Evolutionary conservation across 2,888 invertebrate species (phyloP).

Genomic region (Stenichneumon culpator): DNA sequence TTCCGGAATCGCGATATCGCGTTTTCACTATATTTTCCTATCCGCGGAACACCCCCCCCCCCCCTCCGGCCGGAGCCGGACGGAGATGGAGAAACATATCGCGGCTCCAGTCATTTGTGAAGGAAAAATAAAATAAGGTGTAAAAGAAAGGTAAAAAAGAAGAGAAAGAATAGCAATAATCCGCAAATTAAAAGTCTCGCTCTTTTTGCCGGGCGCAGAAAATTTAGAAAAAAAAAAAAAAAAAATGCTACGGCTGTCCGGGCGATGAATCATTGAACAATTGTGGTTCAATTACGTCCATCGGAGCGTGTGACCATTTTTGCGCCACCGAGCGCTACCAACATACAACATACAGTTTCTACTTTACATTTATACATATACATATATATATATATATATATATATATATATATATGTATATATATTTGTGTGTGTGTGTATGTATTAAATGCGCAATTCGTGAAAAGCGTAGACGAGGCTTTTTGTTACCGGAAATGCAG

Average conservation of each 20-base stretch:
- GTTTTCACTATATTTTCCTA: conserved; percentile 25
- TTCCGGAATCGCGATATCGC: conserved; percentile 34
- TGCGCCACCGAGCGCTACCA: conserved; percentile 35
- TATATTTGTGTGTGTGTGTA: background rate
- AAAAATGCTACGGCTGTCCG: background rate
- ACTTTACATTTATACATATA: background rate
- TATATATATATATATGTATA: background rate
- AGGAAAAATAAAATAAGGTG: conserved; percentile 17
- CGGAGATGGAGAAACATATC: background rate
- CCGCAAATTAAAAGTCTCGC: conserved; percentile 41
- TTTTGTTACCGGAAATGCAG: conserved; percentile 57
- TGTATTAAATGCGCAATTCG: conserved; percentile 23
- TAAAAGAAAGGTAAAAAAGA: background rate
- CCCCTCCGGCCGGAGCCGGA: background rate
- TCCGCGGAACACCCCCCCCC: conserved; percentile 5
- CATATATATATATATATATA: background rate
- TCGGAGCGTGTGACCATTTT: conserved; percentile 59
- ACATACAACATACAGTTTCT: conserved; percentile 12
- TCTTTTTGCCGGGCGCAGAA: background rate
- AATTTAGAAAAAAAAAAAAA: background rate
- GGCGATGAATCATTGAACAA: conserved; percentile 57
- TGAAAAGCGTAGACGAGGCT: conserved; percentile 50
- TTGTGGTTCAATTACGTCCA: conserved; percentile 61
- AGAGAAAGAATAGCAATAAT: conserved; percentile 13
- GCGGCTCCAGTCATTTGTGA: conserved; percentile 3